These are phyloP conservation scores for human (Homo sapiens) DNA, from an alignment of 2,113 vertebrate genomes.

Conservation along the genomic window GRCh38 chr6:44201001-44201500, in stretches of 20 bases:
- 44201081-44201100: not conserved
- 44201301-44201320: not conserved
- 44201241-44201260: not conserved
- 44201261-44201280: not conserved
- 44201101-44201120: not conserved
- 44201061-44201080: not conserved
- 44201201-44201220: not conserved
- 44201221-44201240: not conserved
- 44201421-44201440: not conserved
- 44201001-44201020: not conserved
- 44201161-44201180: not conserved
- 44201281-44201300: not conserved
- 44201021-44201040: not conserved
- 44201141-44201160: not conserved
- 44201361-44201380: not conserved
- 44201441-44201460: not conserved
- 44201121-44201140: not conserved
- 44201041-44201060: not conserved
- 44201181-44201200: not conserved
- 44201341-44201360: not conserved
- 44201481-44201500: not conserved
- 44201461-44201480: not conserved
- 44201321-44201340: not conserved
- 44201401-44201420: no score
- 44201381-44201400: not conserved